Percentiles rank a stretch among this genome's conserved stretches.
These are phyloP conservation scores for Bryconaethiops microstoma DNA, from an alignment of 2,797 vertebrate species.

Conservation along the genomic window DNA sequence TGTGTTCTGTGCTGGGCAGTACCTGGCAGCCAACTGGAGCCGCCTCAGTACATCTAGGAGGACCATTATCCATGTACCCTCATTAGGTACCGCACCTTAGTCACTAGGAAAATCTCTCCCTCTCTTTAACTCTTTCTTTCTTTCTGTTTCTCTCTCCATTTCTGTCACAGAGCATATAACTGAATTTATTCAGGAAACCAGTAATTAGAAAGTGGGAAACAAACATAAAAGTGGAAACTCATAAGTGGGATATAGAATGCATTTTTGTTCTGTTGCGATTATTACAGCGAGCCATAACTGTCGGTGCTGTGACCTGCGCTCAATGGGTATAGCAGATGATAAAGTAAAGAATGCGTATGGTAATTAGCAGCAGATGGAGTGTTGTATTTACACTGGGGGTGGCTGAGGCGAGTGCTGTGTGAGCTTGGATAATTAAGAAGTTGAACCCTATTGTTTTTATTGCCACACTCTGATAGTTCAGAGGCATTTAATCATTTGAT, in stretches of 20 bases:
- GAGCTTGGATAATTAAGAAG: constrained; percentile 99
- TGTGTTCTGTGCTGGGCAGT: constrained; percentile 82
- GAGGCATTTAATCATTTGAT: constrained; percentile 99
- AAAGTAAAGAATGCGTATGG: constrained; percentile 98
- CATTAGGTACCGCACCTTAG: constrained; percentile 88
- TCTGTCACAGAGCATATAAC: not conserved
- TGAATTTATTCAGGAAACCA: not conserved
- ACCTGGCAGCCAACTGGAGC: constrained; percentile 99
- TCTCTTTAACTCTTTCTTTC: constrained; percentile 50
- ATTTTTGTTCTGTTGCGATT: not conserved
- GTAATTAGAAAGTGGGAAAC: not conserved
- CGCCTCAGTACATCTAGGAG: constrained; percentile 95
- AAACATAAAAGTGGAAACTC: not conserved
- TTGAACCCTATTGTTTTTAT: constrained; percentile 96
- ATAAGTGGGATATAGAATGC: not conserved
- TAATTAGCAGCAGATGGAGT: constrained; percentile 99
- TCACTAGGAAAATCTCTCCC: constrained; percentile 43
- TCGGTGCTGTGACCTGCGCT: constrained; percentile 86
- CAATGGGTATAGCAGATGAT: constrained; percentile 98
- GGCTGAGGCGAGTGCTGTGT: constrained; percentile 98
- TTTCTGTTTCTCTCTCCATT: constrained; percentile 51
- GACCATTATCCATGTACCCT: constrained; percentile 98
- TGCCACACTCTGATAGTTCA: constrained; percentile 89
- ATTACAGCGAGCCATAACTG: constrained; percentile 75
- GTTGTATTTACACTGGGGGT: constrained; percentile 99